A percentile compares a stretch with the other conserved stretches of the same genome.
phyloP scores from a whole-genome alignment of 2,888 invertebrate genomes.

The Teleiodes luculella region DNA sequence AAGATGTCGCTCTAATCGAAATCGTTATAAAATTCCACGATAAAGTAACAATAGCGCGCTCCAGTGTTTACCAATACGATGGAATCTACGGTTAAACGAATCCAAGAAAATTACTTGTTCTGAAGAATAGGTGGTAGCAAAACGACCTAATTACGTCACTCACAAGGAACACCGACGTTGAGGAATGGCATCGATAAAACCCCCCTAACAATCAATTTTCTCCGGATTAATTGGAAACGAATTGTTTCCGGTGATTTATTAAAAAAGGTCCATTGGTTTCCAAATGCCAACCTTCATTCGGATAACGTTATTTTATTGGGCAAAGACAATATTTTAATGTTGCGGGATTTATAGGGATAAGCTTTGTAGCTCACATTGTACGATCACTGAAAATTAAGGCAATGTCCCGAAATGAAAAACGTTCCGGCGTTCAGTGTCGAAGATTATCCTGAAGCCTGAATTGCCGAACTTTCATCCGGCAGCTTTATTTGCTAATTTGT shows the following conservation, averaged over 20 bases:
- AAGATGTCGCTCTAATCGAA: no score
- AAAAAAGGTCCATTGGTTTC: constrained; percentile 14
- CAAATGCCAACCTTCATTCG: constrained; percentile 8
- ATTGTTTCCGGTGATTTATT: constrained; percentile 31
- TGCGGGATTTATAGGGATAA: constrained; percentile 4
- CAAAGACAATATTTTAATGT: constrained; percentile 5
- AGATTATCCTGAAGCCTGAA: constrained; percentile 35
- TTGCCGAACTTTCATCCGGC: constrained; percentile 31
- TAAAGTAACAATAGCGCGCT: neutral
- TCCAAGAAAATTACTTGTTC: constrained; percentile 8
- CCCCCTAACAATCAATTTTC: constrained; percentile 33
- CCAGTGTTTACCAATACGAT: neutral
- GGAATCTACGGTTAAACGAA: neutral
- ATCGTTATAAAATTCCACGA: no score
- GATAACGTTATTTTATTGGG: constrained; percentile 4
- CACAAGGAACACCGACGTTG: constrained; percentile 27
- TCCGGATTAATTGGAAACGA: constrained; percentile 33
- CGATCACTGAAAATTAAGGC: constrained; percentile 23
- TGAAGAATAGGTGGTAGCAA: constrained; percentile 8
- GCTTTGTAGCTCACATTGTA: constrained; percentile 12
- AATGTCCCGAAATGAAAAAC: constrained; percentile 31
- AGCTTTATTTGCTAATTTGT: constrained; percentile 39
- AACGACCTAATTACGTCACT: constrained; percentile 27
- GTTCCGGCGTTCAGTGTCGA: constrained; percentile 25
- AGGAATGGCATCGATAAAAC: constrained; percentile 32